phyloP scores from a whole-genome alignment of 1,140 invertebrate species.

The Panulirus ornatus region DNA sequence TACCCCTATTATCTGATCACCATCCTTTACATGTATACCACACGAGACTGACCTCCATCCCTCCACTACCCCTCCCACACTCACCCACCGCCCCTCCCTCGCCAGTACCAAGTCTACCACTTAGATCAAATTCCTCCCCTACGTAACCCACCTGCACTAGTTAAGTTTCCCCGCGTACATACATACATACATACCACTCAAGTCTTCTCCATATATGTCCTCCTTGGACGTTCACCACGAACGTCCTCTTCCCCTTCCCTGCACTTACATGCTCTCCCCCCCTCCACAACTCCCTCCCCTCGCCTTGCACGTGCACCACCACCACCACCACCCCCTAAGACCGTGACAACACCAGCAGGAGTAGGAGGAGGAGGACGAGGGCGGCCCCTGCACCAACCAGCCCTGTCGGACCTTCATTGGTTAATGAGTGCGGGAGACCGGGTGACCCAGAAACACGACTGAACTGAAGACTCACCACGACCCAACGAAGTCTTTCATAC shows the following conservation, averaged over 20 bases:
- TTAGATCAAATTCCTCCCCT: no score
- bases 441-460: conserved; percentile 20
- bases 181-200: no score
- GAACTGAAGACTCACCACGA: not conserved
- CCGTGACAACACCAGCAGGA: conserved; percentile 10
- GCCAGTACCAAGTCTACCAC: not conserved
- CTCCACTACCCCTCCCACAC: not conserved
- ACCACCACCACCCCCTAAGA: not conserved
- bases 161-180: no score
- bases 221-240: not conserved
- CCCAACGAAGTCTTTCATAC: no score
- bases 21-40: no score
- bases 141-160: not conserved
- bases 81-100: not conserved
- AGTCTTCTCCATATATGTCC: no score
- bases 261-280: not conserved
- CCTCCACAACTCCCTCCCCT: not conserved
- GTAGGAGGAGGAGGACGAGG: not conserved
- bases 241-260: not conserved
- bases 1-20: not conserved
- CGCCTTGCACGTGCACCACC: not conserved
- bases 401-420: conserved; percentile 23
- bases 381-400: conserved; percentile 12
- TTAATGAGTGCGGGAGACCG: conserved; percentile 31
- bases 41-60: no score